A percentile compares a stretch with the other conserved stretches of the same genome.
Conservation (phyloP, 2,113 vertebrate species). For the Rhynchomys soricoides region DNA sequence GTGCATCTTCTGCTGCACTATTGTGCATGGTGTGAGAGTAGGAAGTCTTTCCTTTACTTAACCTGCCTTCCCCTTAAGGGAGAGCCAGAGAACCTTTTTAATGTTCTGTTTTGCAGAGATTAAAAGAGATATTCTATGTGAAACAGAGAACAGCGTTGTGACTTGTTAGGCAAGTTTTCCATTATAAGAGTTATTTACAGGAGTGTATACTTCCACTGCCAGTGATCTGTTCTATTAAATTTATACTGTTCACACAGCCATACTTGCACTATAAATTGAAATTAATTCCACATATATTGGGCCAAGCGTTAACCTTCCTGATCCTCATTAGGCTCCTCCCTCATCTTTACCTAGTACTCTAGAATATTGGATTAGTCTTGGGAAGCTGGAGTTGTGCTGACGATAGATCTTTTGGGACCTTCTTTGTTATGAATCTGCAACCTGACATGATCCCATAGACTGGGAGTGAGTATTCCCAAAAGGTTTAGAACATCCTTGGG, state of each 20-base stretch:
- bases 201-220: neutral
- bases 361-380: neutral
- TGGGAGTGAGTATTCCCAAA: conserved; percentile 15
- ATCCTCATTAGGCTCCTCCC: too few species aligned
- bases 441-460: conserved; percentile 27
- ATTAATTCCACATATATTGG: neutral
- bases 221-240: neutral
- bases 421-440: conserved; percentile 15
- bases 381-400: neutral
- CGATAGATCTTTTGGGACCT: neutral
- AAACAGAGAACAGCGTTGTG: neutral
- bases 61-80: neutral
- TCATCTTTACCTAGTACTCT: neutral
- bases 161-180: neutral
- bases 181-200: neutral
- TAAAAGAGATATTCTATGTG: neutral
- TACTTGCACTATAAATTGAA: neutral
- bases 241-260: neutral
- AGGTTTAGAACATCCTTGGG: conserved; percentile 43
- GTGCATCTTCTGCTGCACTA: neutral
- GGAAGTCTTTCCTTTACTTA: accelerated
- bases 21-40: accelerated
- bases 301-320: neutral
- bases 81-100: too few species aligned
- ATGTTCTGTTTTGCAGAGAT: neutral